phyloP scores from a whole-genome alignment of 2,113 vertebrate genomes.

The Callaeas wilsoni region DNA sequence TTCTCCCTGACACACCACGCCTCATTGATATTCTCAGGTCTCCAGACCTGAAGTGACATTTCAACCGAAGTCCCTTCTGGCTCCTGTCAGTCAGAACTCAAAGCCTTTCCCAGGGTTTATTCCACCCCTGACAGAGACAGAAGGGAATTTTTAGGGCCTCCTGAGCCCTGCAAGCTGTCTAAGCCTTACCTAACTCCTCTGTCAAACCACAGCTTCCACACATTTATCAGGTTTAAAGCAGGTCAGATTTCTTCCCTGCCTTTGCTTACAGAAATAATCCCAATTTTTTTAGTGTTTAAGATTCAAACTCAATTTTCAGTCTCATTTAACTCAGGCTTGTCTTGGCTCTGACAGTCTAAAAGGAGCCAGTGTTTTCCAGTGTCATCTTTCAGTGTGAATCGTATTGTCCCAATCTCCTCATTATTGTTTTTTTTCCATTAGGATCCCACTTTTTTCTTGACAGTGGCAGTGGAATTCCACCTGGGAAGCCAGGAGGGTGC shows the following conservation, averaged over 20 bases:
- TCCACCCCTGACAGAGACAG: background rate
- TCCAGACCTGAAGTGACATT: background rate
- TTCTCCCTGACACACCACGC: background rate
- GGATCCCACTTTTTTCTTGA: background rate
- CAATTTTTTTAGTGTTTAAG: background rate
- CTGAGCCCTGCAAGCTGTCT: background rate
- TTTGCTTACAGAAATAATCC: background rate
- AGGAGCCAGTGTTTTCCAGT: background rate
- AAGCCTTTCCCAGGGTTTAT: background rate
- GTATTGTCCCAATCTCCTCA: background rate
- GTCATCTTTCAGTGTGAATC: background rate
- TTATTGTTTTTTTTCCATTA: background rate
- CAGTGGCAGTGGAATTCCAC: background rate
- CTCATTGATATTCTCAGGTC: background rate
- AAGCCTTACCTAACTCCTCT: background rate
- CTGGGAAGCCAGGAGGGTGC: background rate
- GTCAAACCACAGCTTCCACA: background rate
- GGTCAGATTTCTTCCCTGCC: background rate
- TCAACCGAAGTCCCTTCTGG: background rate
- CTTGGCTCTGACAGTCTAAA: background rate
- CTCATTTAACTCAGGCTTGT: background rate
- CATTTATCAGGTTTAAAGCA: background rate
- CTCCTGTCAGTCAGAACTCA: background rate
- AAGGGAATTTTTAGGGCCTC: background rate
- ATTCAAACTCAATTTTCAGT: background rate